Base-by-base conservation (phyloP, 2,113 vertebrate genomes). In the Thalassoma bifasciatum region DNA sequence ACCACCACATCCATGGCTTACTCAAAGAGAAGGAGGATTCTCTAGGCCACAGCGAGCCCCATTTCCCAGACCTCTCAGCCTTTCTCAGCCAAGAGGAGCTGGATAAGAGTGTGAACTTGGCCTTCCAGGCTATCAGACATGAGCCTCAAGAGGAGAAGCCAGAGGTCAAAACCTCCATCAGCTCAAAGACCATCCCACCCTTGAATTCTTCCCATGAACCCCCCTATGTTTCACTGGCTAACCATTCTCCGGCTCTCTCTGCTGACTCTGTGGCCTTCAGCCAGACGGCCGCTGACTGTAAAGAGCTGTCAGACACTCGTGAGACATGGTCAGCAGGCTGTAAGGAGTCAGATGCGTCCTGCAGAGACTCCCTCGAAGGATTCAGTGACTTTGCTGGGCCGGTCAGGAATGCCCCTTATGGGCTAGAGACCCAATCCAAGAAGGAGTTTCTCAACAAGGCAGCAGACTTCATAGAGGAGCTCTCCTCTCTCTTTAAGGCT, bases 381-480 rank as follows among this genome's bases (percentile, higher is more conserved):
- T 66, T 89, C 49, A 85, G 89, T 30, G 95, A 96, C 54, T 56
- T 92, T 2, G 95, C 92, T 83, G 95, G 86, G 70, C 87, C 91
- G 0, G 87, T 86, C 1, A 93, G 86, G 65, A 88, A 79, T 16
- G 63, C 85, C 23, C 91, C 93, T 0, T 94, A 94, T 11, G 94
- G 95, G 52, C 88, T 79, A 6, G 97, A 99, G 92, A 92, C 94
- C 21, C 97, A 98, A 86, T 96, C 95, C 74, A 98, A 98, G 89
- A 99, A 98, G 72, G 96, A 99, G 79, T 98, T 99, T 86, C 94
- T 97, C 34, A 97, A 98, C 85, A 99, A 98, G 85, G 97, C 97
- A 0, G 98, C 97, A 0, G 97, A 98, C 83, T 99, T 99, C 86
- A 99, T 99, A 17, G 97, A 99, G 83, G 98, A 99, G 79, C 95